Percentiles rank a stretch among this genome's conserved stretches.
phyloP scores from a whole-genome alignment of 2,888 invertebrate genomes.

The Dione juno region DNA sequence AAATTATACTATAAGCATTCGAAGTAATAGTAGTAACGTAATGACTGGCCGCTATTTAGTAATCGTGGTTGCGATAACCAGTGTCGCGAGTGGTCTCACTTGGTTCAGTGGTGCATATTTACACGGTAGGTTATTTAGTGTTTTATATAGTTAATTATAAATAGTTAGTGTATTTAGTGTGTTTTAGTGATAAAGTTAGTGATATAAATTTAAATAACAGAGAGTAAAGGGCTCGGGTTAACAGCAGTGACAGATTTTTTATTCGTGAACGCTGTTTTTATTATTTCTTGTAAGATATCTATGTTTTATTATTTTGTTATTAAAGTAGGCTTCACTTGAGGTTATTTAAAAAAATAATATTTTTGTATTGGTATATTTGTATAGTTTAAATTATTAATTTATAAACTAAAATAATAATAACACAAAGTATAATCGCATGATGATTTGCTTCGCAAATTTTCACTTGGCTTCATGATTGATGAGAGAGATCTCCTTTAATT shows the following conservation, averaged over 20 bases:
- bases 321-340: too few species aligned
- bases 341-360: too few species aligned
- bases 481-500: too few species aligned
- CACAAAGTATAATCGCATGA: too few species aligned
- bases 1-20: constrained; percentile 11
- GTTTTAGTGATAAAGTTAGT: neutral
- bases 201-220: too few species aligned
- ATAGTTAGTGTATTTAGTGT: constrained; percentile 21
- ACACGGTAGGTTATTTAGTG: constrained; percentile 39
- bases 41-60: constrained; percentile 35
- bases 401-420: too few species aligned
- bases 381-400: too few species aligned
- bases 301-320: neutral
- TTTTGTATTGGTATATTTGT: too few species aligned
- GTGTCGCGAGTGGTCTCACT: constrained; percentile 39
- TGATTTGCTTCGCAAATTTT: too few species aligned
- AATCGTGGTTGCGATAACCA: constrained; percentile 41
- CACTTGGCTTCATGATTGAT: too few species aligned
- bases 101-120: constrained; percentile 40
- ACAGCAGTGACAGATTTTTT: neutral
- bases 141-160: neutral
- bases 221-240: too few species aligned
- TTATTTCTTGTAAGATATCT: neutral
- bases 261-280: neutral
- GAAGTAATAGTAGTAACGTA: constrained; percentile 20